Base-by-base conservation (phyloP, 2,888 invertebrate genomes). In the Drosophila melanosoma region DNA sequence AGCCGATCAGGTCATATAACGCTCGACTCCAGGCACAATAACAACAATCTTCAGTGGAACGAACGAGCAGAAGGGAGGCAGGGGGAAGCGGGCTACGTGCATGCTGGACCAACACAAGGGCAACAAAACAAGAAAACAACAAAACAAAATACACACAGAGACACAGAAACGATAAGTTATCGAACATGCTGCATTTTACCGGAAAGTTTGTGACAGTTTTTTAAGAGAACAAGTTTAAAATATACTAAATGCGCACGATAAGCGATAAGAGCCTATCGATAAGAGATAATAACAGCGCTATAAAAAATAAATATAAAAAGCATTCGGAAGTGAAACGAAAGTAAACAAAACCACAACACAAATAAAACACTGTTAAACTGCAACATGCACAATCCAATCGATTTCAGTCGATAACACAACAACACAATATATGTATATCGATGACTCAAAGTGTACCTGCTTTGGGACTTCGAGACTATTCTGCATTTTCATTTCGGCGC, bases 391-490 rank as follows among this genome's bases (percentile, higher is more conserved):
- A 38, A 38, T 11, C 62, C 29, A 29, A 5, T 49, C 26, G 49
- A 63, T 63, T 26, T 17, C 17, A 48, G 12, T 57, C 35, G 60
- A 72, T 56, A 63, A 15, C n/a, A 20, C 26, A 15, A n/a, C 15
- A 23, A 38, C 20, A 51, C 17, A n/a, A 15, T 17, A 15, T 32
- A 49, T 64, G 29, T 29, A 29, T 48, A 38, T 60, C 54, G 48
- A 29, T 36, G 17, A 4, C 11, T 35, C 6, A 32, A n/a, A 15
- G 49, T 33, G 4, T 91, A 95, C 95, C 95, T 97, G 97, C 92
- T 97, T 97, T 82, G 98, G 97, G 89, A 97, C 97, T 93, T 98
- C 97, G 89, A 98, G 95, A 93, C 97, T 97, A 94, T 97, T 97
- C 93, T 97, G 97, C 82, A 96, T 96, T 95, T 97, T 97, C 97